These are phyloP conservation scores for Rhinopomastus cyanomelas DNA, from an alignment of 2,113 vertebrate species.

Conservation along the genomic window DNA sequence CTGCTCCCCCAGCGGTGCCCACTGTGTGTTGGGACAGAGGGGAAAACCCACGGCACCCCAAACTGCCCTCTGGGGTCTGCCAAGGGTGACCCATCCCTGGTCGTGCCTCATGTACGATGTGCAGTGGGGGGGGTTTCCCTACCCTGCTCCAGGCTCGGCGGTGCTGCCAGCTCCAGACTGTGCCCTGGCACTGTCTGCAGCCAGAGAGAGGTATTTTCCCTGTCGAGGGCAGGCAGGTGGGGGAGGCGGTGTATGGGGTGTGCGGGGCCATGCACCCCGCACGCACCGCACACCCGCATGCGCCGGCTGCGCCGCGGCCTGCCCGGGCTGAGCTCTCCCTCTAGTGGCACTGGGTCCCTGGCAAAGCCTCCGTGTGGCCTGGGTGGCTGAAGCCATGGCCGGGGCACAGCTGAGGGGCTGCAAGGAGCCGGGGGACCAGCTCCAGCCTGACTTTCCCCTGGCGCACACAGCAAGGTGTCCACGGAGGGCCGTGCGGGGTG, in stretches of 20 bases:
- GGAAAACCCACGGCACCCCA: rapidly evolving
- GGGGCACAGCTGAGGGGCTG: not conserved
- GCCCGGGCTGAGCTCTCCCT: slow-evolving; percentile 51
- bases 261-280: not conserved
- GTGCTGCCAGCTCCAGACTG: not conserved
- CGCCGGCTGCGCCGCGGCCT: not conserved
- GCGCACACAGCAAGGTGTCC: rapidly evolving
- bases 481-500: not conserved
- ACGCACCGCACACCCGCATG: not conserved
- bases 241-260: not conserved
- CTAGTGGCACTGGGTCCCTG: slow-evolving; percentile 35
- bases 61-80: not conserved
- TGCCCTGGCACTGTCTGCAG: not conserved
- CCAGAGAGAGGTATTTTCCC: not conserved
- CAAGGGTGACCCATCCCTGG: not conserved
- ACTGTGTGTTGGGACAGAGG: rapidly evolving
- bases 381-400: not conserved
- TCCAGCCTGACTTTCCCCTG: not conserved
- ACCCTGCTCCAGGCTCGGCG: no score
- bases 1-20: not conserved
- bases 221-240: not conserved
- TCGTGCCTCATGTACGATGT: rapidly evolving
- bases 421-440: rapidly evolving
- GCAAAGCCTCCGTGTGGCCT: not conserved
- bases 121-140: not conserved